A percentile compares a stretch with the other conserved stretches of the same genome.
Evolutionary conservation across 2,888 invertebrate species (phyloP).

Genomic region (Eucera pruinosa): DNA sequence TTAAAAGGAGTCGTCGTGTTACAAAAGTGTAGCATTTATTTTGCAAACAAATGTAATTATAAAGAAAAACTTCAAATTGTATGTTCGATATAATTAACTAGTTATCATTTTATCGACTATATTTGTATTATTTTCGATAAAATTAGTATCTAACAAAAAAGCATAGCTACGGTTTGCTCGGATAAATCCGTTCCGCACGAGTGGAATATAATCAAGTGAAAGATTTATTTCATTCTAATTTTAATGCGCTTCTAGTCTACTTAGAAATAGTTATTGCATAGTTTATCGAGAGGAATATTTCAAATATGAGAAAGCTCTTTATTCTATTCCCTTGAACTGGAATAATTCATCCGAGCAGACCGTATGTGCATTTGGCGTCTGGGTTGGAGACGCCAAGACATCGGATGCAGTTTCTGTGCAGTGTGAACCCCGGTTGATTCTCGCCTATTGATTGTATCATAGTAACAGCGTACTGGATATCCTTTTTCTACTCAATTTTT

Average conservation of each 20-base stretch:
- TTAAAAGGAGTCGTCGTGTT: not conserved
- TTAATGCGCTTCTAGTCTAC: not conserved
- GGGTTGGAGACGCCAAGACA: conserved; percentile 70
- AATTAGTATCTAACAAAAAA: conserved; percentile 23
- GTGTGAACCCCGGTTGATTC: conserved; percentile 78
- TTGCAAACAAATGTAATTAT: not conserved
- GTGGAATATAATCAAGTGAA: not conserved
- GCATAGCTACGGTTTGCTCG: conserved; percentile 33
- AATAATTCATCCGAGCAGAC: conserved; percentile 21
- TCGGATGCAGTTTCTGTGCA: conserved; percentile 73
- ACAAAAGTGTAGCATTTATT: not conserved
- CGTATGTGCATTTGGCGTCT: conserved; percentile 66
- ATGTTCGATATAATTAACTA: not conserved
- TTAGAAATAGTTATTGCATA: not conserved
- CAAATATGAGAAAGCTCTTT: not conserved
- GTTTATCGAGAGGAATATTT: not conserved
- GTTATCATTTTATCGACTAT: not conserved
- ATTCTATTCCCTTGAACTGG: not conserved
- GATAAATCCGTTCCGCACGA: not conserved
- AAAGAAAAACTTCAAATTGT: not conserved
- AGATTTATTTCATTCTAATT: not conserved
- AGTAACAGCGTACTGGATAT: conserved; percentile 58
- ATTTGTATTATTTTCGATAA: conserved; percentile 26
- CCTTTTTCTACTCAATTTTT: conserved; percentile 56
- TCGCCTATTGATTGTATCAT: conserved; percentile 72